These are phyloP conservation scores for Sacculina carcini DNA, from an alignment of 2,888 invertebrate genomes.

Conservation along the genomic window DNA sequence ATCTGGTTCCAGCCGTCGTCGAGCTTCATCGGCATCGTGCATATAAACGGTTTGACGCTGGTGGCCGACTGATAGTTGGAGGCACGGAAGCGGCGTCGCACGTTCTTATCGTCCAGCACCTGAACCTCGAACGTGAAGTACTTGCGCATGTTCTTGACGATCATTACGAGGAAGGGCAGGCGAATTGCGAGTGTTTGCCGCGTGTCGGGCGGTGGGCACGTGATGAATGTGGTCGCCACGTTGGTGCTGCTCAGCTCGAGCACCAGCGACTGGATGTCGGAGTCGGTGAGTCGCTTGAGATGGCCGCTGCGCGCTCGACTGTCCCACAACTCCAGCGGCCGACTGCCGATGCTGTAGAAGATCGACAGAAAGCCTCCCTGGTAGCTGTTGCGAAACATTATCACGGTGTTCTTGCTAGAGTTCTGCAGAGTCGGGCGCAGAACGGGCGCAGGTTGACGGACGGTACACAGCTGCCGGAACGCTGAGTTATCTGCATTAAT, in stretches of 20 bases:
- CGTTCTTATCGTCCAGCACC: slow-evolving; percentile 84
- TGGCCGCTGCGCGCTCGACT: slow-evolving; percentile 80
- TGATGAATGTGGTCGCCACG: slow-evolving; percentile 78
- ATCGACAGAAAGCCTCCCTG: slow-evolving; percentile 61
- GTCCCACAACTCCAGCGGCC: slow-evolving; percentile 63
- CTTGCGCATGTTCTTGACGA: slow-evolving; percentile 78
- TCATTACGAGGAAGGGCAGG: slow-evolving; percentile 73
- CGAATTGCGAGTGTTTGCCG: slow-evolving; percentile 71
- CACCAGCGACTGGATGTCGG: slow-evolving; percentile 73
- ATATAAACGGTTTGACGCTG: slow-evolving; percentile 83
- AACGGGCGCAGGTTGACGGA: too few species aligned
- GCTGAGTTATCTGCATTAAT: too few species aligned
- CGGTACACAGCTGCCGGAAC: too few species aligned
- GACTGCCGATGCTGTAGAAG: slow-evolving; percentile 58
- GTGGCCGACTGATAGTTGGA: slow-evolving; percentile 93
- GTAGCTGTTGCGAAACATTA: slow-evolving; percentile 68
- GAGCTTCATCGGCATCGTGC: slow-evolving; percentile 83
- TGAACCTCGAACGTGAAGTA: slow-evolving; percentile 88
- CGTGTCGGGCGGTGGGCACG: slow-evolving; percentile 71
- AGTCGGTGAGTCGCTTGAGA: slow-evolving; percentile 77
- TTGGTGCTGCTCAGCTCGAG: slow-evolving; percentile 79
- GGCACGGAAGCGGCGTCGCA: slow-evolving; percentile 65
- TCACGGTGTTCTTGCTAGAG: too few species aligned
- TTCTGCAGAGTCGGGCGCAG: too few species aligned
- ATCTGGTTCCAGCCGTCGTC: slow-evolving; percentile 90